phyloP scores from a whole-genome alignment of 2,797 vertebrate genomes.

The Betta splendens region DNA sequence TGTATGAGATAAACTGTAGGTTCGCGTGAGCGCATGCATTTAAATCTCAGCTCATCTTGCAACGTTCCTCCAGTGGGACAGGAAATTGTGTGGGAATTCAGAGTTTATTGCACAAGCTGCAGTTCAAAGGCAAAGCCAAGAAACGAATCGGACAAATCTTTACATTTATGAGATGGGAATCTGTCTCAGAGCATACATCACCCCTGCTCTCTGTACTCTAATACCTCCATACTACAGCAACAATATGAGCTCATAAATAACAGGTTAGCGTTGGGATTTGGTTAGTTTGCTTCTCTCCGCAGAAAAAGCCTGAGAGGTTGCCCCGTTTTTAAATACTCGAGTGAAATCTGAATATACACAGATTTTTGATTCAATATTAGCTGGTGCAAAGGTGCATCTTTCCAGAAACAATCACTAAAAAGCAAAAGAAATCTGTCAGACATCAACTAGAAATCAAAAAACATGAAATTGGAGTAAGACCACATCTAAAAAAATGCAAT shows the following conservation, averaged over 20 bases:
- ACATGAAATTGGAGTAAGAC: too few species aligned
- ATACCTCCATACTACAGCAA: conserved; percentile 31
- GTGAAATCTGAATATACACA: too few species aligned
- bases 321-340: conserved; percentile 9
- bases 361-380: too few species aligned
- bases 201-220: conserved; percentile 32
- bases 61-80: conserved; percentile 60
- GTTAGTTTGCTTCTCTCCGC: neutral
- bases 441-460: too few species aligned
- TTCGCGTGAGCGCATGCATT: conserved; percentile 22
- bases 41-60: conserved; percentile 61
- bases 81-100: conserved; percentile 76
- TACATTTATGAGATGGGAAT: conserved; percentile 68
- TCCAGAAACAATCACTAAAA: too few species aligned
- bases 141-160: conserved; percentile 65
- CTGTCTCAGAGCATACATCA: conserved; percentile 54
- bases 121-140: conserved; percentile 69
- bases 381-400: too few species aligned
- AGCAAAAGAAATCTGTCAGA: too few species aligned
- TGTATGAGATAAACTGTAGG: conserved; percentile 43
- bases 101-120: conserved; percentile 59
- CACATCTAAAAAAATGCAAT: too few species aligned
- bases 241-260: conserved; percentile 68
- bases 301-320: conserved; percentile 16
- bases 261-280: conserved; percentile 5